These are phyloP conservation scores for Zoanthus gigantus DNA, from an alignment of 92 coral and sea anemone species.

Conservation along the genomic window DNA sequence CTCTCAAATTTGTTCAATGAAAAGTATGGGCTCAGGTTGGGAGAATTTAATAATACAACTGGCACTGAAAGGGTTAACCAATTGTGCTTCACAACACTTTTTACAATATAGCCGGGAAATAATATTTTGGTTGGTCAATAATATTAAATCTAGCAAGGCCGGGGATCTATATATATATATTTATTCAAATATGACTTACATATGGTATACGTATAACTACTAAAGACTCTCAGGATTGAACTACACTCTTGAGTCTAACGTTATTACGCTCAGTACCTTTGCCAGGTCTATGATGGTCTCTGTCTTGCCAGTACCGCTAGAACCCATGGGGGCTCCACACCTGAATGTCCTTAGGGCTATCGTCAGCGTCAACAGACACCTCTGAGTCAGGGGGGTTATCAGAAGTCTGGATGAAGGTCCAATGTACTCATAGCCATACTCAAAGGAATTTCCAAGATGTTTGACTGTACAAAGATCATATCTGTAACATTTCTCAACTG, in stretches of 20 bases:
- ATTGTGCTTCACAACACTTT: no score
- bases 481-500: constrained; percentile 62
- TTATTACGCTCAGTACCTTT: constrained; percentile 63
- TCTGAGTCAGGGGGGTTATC: constrained; percentile 87
- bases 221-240: no score
- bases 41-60: no score
- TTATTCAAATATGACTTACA: no score
- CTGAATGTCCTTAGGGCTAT: constrained; percentile 83
- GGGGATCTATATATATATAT: no score
- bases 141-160: no score
- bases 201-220: no score
- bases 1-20: no score
- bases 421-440: constrained; percentile 91
- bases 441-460: constrained; percentile 80
- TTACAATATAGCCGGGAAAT: no score
- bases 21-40: no score
- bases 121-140: no score
- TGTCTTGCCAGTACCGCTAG: constrained; percentile 93
- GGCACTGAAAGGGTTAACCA: no score
- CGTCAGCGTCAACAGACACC: constrained; percentile 86
- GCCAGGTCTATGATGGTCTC: constrained; percentile 87
- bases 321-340: constrained; percentile 89
- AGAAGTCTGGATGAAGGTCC: constrained; percentile 85
- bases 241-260: background rate
- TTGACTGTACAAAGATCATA: constrained; percentile 70